Conservation (phyloP, 2,113 vertebrate species). For the Microcebus ravelobensis region DNA sequence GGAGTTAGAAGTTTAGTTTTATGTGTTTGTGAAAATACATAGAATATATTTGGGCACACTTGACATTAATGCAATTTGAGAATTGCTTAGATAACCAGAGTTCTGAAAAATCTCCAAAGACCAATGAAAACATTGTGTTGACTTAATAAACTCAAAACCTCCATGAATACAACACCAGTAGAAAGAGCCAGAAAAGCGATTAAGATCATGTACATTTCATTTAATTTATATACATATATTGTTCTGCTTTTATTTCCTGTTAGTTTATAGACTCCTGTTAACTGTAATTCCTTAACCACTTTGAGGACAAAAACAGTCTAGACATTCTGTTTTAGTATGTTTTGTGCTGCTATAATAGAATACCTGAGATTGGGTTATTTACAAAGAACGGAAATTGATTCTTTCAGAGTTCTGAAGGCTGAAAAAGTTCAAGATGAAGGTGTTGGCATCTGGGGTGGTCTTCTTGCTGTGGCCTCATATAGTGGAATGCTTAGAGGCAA, state of each 20-base stretch:
- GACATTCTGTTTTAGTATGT: neutral
- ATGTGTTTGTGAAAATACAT: neutral
- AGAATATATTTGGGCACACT: neutral
- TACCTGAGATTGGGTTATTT: neutral
- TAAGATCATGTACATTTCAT: neutral
- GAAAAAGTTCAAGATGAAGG: neutral
- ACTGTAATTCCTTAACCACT: neutral
- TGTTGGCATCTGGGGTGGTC: neutral
- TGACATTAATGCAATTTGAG: neutral
- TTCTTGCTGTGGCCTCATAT: neutral
- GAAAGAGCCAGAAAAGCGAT: neutral
- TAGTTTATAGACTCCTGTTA: neutral
- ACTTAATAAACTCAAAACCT: neutral
- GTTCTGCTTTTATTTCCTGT: neutral
- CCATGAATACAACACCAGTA: neutral
- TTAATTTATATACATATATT: neutral
- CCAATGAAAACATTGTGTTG: neutral
- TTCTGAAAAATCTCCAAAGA: neutral
- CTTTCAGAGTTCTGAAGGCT: neutral
- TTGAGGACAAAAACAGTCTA: neutral
- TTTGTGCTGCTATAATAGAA: neutral
- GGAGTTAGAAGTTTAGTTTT: neutral
- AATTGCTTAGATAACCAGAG: neutral
- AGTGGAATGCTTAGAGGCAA: neutral
- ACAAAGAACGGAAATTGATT: neutral